These are phyloP conservation scores for Mythimna lalbum DNA, from an alignment of 2,888 invertebrate genomes.

Conservation along the genomic window DNA sequence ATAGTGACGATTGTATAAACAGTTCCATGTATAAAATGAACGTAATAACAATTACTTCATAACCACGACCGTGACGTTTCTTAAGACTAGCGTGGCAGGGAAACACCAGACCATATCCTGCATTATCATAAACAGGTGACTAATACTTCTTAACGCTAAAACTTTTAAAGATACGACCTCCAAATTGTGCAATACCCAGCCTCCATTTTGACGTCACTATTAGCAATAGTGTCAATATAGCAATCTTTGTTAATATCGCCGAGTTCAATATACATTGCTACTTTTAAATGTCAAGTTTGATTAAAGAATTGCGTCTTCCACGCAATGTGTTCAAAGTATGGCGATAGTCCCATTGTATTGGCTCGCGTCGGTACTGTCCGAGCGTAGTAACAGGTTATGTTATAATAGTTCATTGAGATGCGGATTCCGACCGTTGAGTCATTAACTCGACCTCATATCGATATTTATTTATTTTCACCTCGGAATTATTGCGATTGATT, in stretches of 20 bases:
- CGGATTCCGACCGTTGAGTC: conserved; percentile 77
- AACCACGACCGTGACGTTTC: conserved; percentile 52
- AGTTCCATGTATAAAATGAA: conserved; percentile 54
- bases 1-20: conserved; percentile 20
- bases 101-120: conserved; percentile 69
- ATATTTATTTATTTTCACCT: conserved; percentile 60
- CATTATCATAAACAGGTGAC: conserved; percentile 62
- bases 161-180: conserved; percentile 64
- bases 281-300: neutral
- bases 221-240: conserved; percentile 42
- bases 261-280: conserved; percentile 44
- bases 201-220: conserved; percentile 71
- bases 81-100: conserved; percentile 60
- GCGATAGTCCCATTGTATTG: conserved; percentile 24
- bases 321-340: conserved; percentile 44
- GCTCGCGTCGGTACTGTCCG: conserved; percentile 53
- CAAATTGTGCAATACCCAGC: conserved; percentile 70
- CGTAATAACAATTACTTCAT: conserved; percentile 52
- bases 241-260: neutral
- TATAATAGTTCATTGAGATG: conserved; percentile 77
- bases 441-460: conserved; percentile 65
- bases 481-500: conserved; percentile 45
- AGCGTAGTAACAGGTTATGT: conserved; percentile 71
- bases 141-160: conserved; percentile 59
- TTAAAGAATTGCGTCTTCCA: conserved; percentile 3